Conservation (phyloP, 1,140 invertebrate species). For the Fopius arisanus region DNA sequence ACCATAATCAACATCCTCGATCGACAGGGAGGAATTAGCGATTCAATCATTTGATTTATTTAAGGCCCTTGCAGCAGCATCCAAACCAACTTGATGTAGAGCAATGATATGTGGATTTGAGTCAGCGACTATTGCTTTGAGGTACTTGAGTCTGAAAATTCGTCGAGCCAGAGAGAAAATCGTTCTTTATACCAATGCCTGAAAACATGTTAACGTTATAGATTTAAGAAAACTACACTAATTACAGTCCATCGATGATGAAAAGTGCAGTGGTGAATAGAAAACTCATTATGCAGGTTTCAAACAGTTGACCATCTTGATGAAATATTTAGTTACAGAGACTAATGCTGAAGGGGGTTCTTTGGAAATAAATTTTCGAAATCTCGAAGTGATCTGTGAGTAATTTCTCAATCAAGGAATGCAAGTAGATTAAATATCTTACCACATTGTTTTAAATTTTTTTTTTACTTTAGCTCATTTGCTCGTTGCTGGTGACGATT, state of each 20-base stretch:
- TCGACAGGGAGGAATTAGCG: not conserved
- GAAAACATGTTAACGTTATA: not conserved
- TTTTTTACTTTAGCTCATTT: not conserved
- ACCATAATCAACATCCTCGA: not conserved
- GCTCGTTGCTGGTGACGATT: not conserved
- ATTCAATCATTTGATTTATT: not conserved
- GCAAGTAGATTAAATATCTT: not conserved
- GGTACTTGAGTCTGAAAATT: constrained; percentile 35
- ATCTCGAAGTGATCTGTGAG: not conserved
- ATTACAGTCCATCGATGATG: not conserved
- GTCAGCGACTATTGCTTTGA: constrained; percentile 32
- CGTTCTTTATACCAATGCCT: not conserved
- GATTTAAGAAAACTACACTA: not conserved
- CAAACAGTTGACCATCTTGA: not conserved
- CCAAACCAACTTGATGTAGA: not conserved
- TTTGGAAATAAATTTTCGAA: not conserved
- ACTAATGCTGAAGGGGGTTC: not conserved
- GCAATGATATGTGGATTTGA: constrained; percentile 23
- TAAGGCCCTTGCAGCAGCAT: not conserved
- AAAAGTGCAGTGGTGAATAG: not conserved
- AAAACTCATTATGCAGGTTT: not conserved
- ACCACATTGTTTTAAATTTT: not conserved
- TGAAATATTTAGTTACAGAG: not conserved
- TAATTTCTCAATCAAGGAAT: not conserved
- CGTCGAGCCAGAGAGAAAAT: constrained; percentile 34